Conservation (phyloP, 2,113 vertebrate genomes). For the Scomber scombrus region DNA sequence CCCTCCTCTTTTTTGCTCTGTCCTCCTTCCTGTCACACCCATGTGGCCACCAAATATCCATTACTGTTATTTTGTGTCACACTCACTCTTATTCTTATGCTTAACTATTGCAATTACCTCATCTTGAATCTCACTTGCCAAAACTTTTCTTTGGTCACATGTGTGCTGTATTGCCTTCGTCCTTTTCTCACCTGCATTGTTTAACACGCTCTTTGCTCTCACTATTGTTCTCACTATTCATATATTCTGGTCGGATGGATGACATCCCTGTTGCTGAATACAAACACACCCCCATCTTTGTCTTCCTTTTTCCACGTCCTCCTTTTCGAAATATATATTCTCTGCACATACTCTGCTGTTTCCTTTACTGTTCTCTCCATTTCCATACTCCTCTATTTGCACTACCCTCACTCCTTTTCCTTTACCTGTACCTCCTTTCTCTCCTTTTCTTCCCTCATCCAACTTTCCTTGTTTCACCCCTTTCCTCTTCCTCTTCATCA, state of each 20-base stretch:
- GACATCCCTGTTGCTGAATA: conserved; percentile 44
- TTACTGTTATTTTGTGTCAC: conserved; percentile 1
- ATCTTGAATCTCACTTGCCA: conserved; percentile 2
- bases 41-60: conserved; percentile 18
- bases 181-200: conserved; percentile 5
- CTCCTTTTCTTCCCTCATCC: conserved; percentile 34
- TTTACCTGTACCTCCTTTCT: conserved; percentile 34
- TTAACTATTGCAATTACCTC: conserved; percentile 3
- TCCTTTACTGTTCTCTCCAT: conserved; percentile 31
- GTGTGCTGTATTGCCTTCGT: background rate
- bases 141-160: conserved; percentile 30
- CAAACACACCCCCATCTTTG: conserved; percentile 40
- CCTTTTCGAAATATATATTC: conserved; percentile 30
- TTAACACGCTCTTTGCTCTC: conserved; percentile 18
- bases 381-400: conserved; percentile 35
- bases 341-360: conserved; percentile 31
- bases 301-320: conserved; percentile 15
- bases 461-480: conserved; percentile 38
- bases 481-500: background rate
- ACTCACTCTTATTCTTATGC: background rate
- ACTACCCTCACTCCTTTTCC: conserved; percentile 36
- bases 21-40: conserved; percentile 68
- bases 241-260: conserved; percentile 58
- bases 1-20: conserved; percentile 76
- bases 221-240: conserved; percentile 33